Evolutionary conservation across 2,797 vertebrate species (phyloP).

Genomic region (Arremon brunneinucha): DNA sequence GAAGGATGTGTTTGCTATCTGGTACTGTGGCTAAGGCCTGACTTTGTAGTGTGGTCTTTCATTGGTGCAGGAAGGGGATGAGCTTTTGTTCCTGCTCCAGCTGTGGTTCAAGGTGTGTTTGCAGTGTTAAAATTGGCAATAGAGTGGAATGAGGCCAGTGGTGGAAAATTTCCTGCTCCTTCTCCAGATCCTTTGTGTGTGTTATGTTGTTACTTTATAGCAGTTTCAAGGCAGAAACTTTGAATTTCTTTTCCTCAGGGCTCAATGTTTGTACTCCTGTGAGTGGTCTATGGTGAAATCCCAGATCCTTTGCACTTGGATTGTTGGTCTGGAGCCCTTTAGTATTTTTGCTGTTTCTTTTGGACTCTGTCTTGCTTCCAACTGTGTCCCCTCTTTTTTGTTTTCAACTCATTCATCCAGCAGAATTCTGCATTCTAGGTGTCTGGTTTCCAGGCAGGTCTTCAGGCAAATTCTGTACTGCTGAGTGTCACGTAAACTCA

Average conservation of each 20-base stretch:
- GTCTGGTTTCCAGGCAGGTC: slow-evolving; percentile 18
- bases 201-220: background rate
- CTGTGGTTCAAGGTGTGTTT: background rate
- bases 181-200: background rate
- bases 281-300: background rate
- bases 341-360: background rate
- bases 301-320: background rate
- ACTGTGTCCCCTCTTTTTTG: background rate
- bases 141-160: background rate
- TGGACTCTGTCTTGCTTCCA: background rate
- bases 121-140: background rate
- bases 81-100: background rate
- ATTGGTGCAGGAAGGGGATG: background rate
- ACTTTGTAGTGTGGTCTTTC: background rate
- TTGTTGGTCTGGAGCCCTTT: background rate
- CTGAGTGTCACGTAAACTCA: background rate
- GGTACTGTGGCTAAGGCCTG: background rate
- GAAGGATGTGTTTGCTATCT: background rate
- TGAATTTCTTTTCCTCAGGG: background rate
- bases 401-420: background rate
- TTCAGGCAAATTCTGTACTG: slow-evolving; percentile 22
- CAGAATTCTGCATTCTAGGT: background rate
- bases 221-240: background rate
- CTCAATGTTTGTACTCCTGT: background rate
- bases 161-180: background rate